phyloP scores from a whole-genome alignment of 1,140 invertebrate species.

The Drosophila melanica region DNA sequence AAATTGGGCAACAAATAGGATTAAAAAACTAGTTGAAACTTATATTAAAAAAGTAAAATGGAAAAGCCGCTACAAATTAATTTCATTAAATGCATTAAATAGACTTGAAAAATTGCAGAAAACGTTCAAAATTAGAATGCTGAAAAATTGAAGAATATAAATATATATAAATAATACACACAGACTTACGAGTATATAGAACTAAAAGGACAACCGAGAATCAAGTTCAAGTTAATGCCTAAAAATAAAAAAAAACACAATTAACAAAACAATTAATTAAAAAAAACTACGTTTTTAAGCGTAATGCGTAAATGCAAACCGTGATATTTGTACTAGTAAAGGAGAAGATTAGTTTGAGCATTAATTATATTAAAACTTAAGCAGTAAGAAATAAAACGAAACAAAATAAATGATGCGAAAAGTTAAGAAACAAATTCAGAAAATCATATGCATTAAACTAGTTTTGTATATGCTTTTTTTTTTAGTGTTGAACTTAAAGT shows the following conservation, averaged over 20 bases:
- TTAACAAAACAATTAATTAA: slow-evolving; percentile 49
- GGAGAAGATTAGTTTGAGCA: slow-evolving; percentile 52
- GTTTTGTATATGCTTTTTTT: slow-evolving; percentile 80
- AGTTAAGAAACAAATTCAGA: slow-evolving; percentile 28
- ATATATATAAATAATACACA: slow-evolving; percentile 27
- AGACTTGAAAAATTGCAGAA: slow-evolving; percentile 29
- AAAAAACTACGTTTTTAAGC: slow-evolving; percentile 54
- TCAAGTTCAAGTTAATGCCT: slow-evolving; percentile 33
- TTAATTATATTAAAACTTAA: slow-evolving; percentile 43
- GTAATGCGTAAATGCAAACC: slow-evolving; percentile 67
- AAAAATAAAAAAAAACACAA: slow-evolving; percentile 43
- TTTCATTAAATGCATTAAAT: slow-evolving; percentile 25
- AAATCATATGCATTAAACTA: slow-evolving; percentile 69
- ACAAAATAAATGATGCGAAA: slow-evolving; percentile 1
- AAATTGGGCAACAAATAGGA: slow-evolving; percentile 27
- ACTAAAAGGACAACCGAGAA: slow-evolving; percentile 10
- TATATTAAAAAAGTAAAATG: too few relatives aligned
- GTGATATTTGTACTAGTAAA: slow-evolving; percentile 83
- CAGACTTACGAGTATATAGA: slow-evolving; percentile 27
- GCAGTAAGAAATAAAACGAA: slow-evolving; percentile 26
- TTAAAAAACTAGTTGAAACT: slow-evolving; percentile 29
- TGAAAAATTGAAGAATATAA: slow-evolving; percentile 32
- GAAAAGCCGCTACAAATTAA: slow-evolving; percentile 37
- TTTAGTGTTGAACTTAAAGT: slow-evolving; percentile 78
- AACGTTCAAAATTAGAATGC: slow-evolving; percentile 43